These are phyloP conservation scores for Nipponacmea schrenckii DNA, from an alignment of 2,888 invertebrate genomes.

Conservation along the genomic window DNA sequence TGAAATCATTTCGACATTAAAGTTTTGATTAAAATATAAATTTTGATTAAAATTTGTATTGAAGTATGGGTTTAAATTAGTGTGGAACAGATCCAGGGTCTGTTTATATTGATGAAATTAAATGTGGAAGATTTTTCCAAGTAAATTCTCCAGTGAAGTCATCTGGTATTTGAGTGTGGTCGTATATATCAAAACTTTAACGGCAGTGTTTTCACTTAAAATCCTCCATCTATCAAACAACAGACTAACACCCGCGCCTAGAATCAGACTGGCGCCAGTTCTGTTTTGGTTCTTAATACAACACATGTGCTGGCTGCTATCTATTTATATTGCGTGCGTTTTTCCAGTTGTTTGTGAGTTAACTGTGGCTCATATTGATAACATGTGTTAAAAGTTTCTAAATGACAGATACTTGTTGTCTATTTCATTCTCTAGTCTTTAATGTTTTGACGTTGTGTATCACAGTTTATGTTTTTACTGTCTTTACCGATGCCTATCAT, in stretches of 20 bases:
- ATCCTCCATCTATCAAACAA: constrained; percentile 30
- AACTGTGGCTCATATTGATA: constrained; percentile 30
- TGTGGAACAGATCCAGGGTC: too few species aligned
- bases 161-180: constrained; percentile 6
- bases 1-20: too few species aligned
- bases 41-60: too few species aligned
- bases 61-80: too few species aligned
- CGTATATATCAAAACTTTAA: constrained; percentile 11
- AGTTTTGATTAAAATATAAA: too few species aligned
- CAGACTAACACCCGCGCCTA: constrained; percentile 37
- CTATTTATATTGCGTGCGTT: constrained; percentile 36
- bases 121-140: neutral
- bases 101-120: neutral
- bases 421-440: constrained; percentile 25
- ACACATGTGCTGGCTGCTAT: constrained; percentile 45
- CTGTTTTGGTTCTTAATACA: constrained; percentile 53
- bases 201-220: constrained; percentile 36
- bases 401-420: constrained; percentile 21
- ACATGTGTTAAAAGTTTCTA: constrained; percentile 28
- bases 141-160: neutral
- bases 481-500: constrained; percentile 7
- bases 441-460: constrained; percentile 19
- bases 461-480: constrained; percentile 18
- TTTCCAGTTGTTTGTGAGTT: constrained; percentile 25
- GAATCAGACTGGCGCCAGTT: constrained; percentile 47